A percentile compares a stretch with the other conserved stretches of the same genome.
Conservation (phyloP, 2,113 vertebrate species). For the Callopanchax toddi region DNA sequence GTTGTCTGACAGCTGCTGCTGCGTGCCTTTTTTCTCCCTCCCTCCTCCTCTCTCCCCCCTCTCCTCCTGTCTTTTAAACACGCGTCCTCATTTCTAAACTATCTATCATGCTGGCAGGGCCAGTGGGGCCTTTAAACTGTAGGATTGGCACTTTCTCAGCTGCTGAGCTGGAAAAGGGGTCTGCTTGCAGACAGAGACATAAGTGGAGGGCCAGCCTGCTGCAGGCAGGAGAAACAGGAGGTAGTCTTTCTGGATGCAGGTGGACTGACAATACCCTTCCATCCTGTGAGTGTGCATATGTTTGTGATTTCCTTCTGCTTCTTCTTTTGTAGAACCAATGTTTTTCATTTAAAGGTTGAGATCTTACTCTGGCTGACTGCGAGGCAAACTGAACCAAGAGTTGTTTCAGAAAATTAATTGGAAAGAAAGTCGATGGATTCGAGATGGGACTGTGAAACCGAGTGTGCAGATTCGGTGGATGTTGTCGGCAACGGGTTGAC, state of each 20-base stretch:
- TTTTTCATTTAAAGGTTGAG: constrained; percentile 9
- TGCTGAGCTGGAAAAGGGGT: constrained; percentile 85
- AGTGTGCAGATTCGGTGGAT: constrained; percentile 47
- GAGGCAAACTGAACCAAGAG: constrained; percentile 22
- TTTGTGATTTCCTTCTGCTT: constrained; percentile 17
- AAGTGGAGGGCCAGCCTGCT: constrained; percentile 64
- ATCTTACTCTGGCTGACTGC: constrained; percentile 3
- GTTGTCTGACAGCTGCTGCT: constrained; percentile 81
- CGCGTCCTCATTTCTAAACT: constrained; percentile 85
- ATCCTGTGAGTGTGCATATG: constrained; percentile 15
- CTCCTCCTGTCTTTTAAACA: constrained; percentile 76
- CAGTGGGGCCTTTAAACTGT: constrained; percentile 87
- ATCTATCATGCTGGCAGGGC: constrained; percentile 85
- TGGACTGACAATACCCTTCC: constrained; percentile 43
- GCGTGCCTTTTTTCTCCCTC: constrained; percentile 43
- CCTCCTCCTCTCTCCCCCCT: constrained; percentile 30
- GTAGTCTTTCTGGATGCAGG: constrained; percentile 53
- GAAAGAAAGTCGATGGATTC: constrained; percentile 44
- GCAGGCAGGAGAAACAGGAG: constrained; percentile 58
- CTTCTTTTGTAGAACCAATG: constrained; percentile 13
- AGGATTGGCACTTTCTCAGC: constrained; percentile 87
- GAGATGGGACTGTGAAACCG: constrained; percentile 58
- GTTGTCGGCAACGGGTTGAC: constrained; percentile 61
- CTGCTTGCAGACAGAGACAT: constrained; percentile 75
- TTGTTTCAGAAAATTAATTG: constrained; percentile 54